Percentiles rank a stretch among this genome's conserved stretches.
Evolutionary conservation across 2,797 vertebrate species (phyloP).

Genomic region (Eulemur albifrons): DNA sequence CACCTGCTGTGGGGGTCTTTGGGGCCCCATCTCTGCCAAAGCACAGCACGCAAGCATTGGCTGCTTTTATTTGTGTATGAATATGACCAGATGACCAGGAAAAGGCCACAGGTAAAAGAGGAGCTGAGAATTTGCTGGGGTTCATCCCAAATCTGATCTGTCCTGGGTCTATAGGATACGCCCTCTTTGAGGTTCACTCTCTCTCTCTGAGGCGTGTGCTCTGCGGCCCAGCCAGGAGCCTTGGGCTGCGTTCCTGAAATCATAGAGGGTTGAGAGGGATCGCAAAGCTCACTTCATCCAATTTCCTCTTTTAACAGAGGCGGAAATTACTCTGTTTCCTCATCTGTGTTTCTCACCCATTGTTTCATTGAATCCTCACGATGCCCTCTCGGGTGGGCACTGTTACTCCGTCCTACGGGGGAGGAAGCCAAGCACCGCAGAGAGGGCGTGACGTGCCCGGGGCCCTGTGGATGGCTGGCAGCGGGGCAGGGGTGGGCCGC

Average conservation of each 20-base stretch:
- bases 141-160: not conserved
- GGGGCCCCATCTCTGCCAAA: not conserved
- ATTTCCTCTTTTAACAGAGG: not conserved
- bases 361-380: not conserved
- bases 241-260: not conserved
- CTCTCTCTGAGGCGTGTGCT: not conserved
- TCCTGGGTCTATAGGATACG: not conserved
- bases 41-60: not conserved
- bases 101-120: not conserved
- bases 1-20: not conserved
- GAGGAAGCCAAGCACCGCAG: not conserved
- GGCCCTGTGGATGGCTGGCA: not conserved
- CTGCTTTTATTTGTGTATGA: not conserved
- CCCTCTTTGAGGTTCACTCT: not conserved
- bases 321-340: not conserved
- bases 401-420: not conserved
- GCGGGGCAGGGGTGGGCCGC: too few relatives aligned
- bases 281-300: not conserved
- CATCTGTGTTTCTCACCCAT: not conserved
- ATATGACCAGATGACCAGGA: not conserved
- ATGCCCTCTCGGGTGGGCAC: not conserved
- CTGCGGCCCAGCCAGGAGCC: too few relatives aligned
- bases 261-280: too few relatives aligned
- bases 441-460: not conserved
- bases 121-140: not conserved